phyloP scores from a whole-genome alignment of 2,888 invertebrate genomes.

The Melanotus villosus region DNA sequence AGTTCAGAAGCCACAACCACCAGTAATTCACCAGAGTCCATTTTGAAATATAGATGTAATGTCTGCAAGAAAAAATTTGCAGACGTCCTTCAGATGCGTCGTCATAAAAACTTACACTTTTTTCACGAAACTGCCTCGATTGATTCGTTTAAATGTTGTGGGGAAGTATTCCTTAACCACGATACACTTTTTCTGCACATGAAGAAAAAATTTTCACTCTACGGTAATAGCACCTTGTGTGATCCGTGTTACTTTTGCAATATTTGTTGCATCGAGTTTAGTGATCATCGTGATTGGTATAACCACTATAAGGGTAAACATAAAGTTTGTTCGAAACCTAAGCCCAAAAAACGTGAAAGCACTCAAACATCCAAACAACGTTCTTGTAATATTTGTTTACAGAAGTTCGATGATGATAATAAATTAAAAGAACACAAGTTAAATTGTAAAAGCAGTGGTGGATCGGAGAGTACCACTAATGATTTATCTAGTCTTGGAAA shows the following conservation, averaged over 20 bases:
- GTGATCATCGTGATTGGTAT: too few species aligned
- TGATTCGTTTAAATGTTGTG: too few species aligned
- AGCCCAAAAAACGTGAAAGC: too few species aligned
- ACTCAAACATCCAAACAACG: too few species aligned
- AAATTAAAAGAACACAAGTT: not conserved
- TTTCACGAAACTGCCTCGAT: too few species aligned
- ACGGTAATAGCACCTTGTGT: too few species aligned
- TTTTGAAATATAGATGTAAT: slow-evolving; percentile 20
- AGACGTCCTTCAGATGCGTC: slow-evolving; percentile 24
- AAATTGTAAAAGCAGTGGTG: not conserved
- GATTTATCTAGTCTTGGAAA: not conserved
- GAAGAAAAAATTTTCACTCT: not conserved
- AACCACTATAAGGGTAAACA: too few species aligned
- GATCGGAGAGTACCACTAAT: not conserved
- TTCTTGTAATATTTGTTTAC: too few species aligned
- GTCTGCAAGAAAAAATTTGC: slow-evolving; percentile 25
- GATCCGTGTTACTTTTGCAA: not conserved
- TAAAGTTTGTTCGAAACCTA: too few species aligned
- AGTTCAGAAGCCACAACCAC: too few species aligned
- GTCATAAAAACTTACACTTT: slow-evolving; percentile 21
- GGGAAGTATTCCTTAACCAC: too few species aligned
- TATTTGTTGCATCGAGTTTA: not conserved
- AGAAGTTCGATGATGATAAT: not conserved
- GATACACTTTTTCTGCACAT: slow-evolving; percentile 12
- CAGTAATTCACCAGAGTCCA: not conserved